Base-by-base conservation (phyloP, 1,140 invertebrate genomes). In the Lordiphosa clarofinis region DNA sequence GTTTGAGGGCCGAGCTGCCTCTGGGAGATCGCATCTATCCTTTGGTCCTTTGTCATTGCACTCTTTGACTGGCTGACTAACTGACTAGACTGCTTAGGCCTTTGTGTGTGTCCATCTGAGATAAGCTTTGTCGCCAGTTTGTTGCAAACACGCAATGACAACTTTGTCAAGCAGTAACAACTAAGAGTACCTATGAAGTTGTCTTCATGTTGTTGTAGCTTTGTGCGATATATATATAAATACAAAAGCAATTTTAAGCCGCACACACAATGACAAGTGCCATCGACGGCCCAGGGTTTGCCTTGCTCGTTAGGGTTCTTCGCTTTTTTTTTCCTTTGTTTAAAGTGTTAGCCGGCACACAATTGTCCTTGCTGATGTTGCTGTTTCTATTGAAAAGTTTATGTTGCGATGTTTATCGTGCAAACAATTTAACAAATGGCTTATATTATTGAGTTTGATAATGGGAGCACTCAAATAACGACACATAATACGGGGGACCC, bases 381-480 rank as follows among this genome's bases (percentile, higher is more conserved):
- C 55, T 47, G 38, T 50, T 39, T 63, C 49, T 50, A 60, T 61
- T 37, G 31, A 49, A 57, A 68, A 65, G 50, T 53, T 61, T 56
- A 36, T 60, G 40, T 58, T 61, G 28, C 52, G 36, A 44, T 56
- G 49, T 73, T 84, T 84, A 84, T 84, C 78, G 65, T 43, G 58
- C 56, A 75, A 66, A 56, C 78, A 84, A 84, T 84, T 84, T 63
- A 84, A 60, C 78, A 84, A 84, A 84, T 84, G 73, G 76, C 71
- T 35, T 57, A 69, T 75, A 69, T 71, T 72, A 71, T 75, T 64
- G 64, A 55, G 54, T 68, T 49, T 10, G 76, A 81, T 75, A 82
- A 75, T 31, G 8, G 36, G 13, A 43, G 56, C 36, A 36, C 54
- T 31, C 24, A 52, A 40, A 56, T 39, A 21, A 31, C 4, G 24